Evolutionary conservation across 2,888 invertebrate species (phyloP), one percentile per base, ranked within the genome.

Genomic region (Ennomos erosarius): DNA sequence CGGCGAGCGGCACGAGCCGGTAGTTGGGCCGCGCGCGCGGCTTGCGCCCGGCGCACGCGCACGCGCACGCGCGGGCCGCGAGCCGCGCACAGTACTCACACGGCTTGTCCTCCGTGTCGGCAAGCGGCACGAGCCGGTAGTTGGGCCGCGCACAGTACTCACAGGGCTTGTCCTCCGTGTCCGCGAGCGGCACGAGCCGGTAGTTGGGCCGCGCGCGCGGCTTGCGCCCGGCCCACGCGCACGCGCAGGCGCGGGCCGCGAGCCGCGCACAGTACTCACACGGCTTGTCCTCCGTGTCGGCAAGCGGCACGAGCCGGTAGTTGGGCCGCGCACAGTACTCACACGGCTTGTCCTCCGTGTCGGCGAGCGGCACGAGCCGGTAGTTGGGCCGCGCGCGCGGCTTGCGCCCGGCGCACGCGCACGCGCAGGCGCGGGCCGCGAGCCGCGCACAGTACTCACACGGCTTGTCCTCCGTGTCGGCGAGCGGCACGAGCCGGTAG

Each of bases 121-220:
- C 92, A 58, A 94, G 95, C 51, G 97, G 94, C 67, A 97, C 87
- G 95, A 97, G 76, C 93, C 96, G 66, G 94, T 95, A 73, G 93
- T 93, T 80, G 93, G 93, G 75, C 82, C 95, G 77, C 85, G 85
- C 65, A 87, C 94, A 26, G 55, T 69, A 91, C 93, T 90, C 81
- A 95, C 95, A 94, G 37, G 93, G 91, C 58, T 95, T 95, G 74
- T 97, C 96, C 65, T 95, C 95, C 65, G 95, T 94, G 69, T 95
- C 94, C 0, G 93, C 92, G 58, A 94, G 95, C 51, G 97, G 94
- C 67, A 97, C 87, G 95, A 97, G 76, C 93, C 96, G 66, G 94
- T 95, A 73, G 93, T 93, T 80, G 93, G 93, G 75, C 82, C 95
- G 77, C 85, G 85, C 65, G 87, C 94, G 65, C 87, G 90, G 62